phyloP scores from a whole-genome alignment of 2,113 vertebrate genomes.

The Gobius niger region DNA sequence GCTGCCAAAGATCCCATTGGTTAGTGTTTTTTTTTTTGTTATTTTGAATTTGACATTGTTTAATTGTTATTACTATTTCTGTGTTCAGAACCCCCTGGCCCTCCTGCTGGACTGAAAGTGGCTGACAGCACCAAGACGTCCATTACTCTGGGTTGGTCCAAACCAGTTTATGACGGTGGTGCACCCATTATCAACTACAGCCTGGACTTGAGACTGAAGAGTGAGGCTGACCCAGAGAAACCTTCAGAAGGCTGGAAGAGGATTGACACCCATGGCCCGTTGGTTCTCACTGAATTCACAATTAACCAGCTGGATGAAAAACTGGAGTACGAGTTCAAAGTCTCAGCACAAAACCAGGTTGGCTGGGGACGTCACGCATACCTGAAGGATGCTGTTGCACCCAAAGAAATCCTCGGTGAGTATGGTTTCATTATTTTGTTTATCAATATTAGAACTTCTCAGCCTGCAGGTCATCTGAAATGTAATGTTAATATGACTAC shows the following conservation, averaged over 20 bases:
- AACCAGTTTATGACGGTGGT: conserved; percentile 94
- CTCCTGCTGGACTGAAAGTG: conserved; percentile 89
- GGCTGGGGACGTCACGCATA: conserved; percentile 93
- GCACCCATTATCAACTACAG: conserved; percentile 93
- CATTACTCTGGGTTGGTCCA: conserved; percentile 90
- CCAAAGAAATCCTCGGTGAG: conserved; percentile 94
- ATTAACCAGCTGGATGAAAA: conserved; percentile 90
- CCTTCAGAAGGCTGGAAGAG: conserved; percentile 92
- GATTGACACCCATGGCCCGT: conserved; percentile 87
- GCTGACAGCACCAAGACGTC: conserved; percentile 92
- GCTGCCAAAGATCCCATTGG: conserved; percentile 97
- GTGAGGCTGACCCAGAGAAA: conserved; percentile 83
- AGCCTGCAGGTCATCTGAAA: not conserved
- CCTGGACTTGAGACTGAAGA: conserved; percentile 86
- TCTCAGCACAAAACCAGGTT: conserved; percentile 95
- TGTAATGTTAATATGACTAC: conserved; percentile 36
- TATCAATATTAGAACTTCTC: not conserved
- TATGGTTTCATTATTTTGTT: not conserved
- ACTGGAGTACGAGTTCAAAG: conserved; percentile 92
- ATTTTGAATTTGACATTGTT: not conserved
- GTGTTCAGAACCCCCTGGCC: conserved; percentile 92
- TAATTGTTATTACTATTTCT: not conserved
- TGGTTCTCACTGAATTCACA: conserved; percentile 92
- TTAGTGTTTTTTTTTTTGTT: conserved; percentile 57
- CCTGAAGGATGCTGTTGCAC: conserved; percentile 90